Percentiles rank a stretch among this genome's conserved stretches.
These are phyloP conservation scores for Ypsolopha scabrella DNA, from an alignment of 2,888 invertebrate genomes.

Conservation along the genomic window DNA sequence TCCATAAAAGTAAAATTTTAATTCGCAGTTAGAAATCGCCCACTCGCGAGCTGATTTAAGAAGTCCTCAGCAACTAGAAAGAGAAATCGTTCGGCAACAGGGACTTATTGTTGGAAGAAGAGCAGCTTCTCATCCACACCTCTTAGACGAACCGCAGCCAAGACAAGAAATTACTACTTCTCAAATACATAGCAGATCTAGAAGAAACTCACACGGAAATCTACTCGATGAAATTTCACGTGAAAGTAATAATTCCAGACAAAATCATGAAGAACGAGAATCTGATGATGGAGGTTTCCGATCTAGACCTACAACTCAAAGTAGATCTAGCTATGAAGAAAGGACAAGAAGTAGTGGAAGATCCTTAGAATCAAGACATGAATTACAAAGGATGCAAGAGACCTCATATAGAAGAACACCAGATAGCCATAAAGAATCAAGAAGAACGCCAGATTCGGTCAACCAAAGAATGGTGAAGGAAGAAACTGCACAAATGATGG, in stretches of 20 bases:
- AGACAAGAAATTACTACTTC: conserved; percentile 45
- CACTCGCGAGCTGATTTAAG: conserved; percentile 63
- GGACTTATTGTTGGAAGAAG: conserved; percentile 68
- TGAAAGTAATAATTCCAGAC: conserved; percentile 32
- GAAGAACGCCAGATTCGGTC: conserved; percentile 34
- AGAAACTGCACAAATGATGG: conserved; percentile 24
- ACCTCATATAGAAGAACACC: conserved; percentile 48
- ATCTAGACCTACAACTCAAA: conserved; percentile 47
- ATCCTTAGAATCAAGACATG: conserved; percentile 42
- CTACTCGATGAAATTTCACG: conserved; percentile 59
- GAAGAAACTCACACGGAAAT: conserved; percentile 73
- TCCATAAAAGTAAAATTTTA: neutral
- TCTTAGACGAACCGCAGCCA: conserved; percentile 61
- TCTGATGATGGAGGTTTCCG: conserved; percentile 74
- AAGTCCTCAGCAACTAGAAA: conserved; percentile 73
- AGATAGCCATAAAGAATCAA: conserved; percentile 10
- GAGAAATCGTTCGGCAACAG: conserved; percentile 69
- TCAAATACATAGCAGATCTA: conserved; percentile 45
- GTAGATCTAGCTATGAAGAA: conserved; percentile 52
- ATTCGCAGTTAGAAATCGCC: conserved; percentile 53
- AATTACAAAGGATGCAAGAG: conserved; percentile 29
- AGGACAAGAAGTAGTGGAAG: conserved; percentile 56
- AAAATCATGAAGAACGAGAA: conserved; percentile 56
- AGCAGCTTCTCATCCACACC: conserved; percentile 77
- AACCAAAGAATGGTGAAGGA: conserved; percentile 39